Percentiles rank a stretch among this genome's conserved stretches.
Conservation (phyloP, 2,797 vertebrate genomes). For the Clarias fuscus region DNA sequence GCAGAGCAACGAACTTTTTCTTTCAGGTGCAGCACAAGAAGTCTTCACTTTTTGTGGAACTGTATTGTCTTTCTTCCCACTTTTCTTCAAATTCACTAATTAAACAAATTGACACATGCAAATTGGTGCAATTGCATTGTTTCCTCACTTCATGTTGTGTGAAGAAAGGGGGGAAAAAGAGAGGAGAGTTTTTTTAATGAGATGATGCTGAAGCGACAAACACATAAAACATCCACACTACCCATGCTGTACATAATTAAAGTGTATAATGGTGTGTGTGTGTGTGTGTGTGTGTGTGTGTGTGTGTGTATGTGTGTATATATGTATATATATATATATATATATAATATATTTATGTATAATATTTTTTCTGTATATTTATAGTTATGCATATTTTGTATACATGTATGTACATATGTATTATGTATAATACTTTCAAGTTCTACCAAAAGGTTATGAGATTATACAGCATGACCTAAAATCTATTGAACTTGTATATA, state of each 20-base stretch:
- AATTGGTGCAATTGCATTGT: constrained; percentile 65
- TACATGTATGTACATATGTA: not conserved
- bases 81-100: constrained; percentile 57
- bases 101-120: constrained; percentile 70
- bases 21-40: constrained; percentile 57
- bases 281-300: too few species aligned
- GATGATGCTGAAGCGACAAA: not conserved
- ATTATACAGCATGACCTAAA: not conserved
- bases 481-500: not conserved
- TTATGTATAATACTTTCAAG: not conserved
- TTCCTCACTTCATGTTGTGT: constrained; percentile 63
- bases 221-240: not conserved
- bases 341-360: not conserved
- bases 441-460: not conserved
- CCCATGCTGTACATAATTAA: not conserved
- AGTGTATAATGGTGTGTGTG: too few species aligned
- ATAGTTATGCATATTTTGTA: not conserved
- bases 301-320: too few species aligned
- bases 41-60: constrained; percentile 39
- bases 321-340: too few species aligned
- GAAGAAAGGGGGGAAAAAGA: constrained; percentile 50
- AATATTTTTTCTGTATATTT: too few species aligned
- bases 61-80: constrained; percentile 18
- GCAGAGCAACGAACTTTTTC: constrained; percentile 55
- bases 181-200: constrained; percentile 40